These are phyloP conservation scores for Mesorhabditis spiculigera DNA, from an alignment of 2,888 invertebrate genomes.

Conservation along the genomic window DNA sequence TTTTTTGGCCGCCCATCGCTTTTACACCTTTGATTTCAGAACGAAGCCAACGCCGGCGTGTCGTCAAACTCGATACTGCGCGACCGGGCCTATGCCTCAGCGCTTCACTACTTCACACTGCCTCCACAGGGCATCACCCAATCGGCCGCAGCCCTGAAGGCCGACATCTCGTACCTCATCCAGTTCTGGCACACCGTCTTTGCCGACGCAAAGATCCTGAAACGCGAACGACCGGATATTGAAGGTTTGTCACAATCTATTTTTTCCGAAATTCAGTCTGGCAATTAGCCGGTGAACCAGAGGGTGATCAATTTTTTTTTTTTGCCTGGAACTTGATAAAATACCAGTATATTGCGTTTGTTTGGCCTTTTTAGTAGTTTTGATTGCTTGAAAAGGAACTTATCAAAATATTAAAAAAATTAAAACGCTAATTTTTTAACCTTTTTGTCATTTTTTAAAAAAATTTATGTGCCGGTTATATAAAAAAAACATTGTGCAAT, in stretches of 20 bases:
- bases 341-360: too few species aligned
- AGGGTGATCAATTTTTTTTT: too few species aligned
- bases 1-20: slow-evolving; percentile 61
- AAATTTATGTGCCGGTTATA: too few species aligned
- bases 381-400: too few species aligned
- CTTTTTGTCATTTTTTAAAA: too few species aligned
- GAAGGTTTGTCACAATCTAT: slow-evolving; percentile 13
- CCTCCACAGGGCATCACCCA: slow-evolving; percentile 82
- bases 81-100: slow-evolving; percentile 88
- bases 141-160: slow-evolving; percentile 72
- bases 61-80: slow-evolving; percentile 85
- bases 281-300: too few species aligned
- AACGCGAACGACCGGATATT: slow-evolving; percentile 44
- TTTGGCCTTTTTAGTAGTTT: too few species aligned
- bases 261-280: too few species aligned
- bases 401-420: too few species aligned
- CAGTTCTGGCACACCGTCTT: slow-evolving; percentile 95
- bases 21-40: slow-evolving; percentile 69
- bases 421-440: too few species aligned
- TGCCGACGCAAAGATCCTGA: slow-evolving; percentile 63
- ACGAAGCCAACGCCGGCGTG: slow-evolving; percentile 74
- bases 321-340: too few species aligned
- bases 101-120: slow-evolving; percentile 79
- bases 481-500: too few species aligned
- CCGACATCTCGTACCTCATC: slow-evolving; percentile 82